These are phyloP conservation scores for Eremophila alpestris DNA, from an alignment of 2,797 vertebrate species.

Conservation along the genomic window DNA sequence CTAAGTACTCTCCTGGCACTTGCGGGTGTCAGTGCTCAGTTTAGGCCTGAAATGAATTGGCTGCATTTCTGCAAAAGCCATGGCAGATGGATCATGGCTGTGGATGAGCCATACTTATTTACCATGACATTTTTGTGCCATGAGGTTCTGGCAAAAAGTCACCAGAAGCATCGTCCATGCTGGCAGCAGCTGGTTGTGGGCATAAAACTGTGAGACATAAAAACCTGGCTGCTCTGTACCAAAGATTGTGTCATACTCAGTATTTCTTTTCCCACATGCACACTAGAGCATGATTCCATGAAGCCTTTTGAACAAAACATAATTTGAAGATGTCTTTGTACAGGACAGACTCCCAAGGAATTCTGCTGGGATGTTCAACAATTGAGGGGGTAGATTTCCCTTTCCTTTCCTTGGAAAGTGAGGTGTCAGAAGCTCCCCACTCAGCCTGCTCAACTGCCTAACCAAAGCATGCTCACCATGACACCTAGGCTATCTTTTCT, in stretches of 20 bases:
- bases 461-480: not conserved
- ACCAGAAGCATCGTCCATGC: not conserved
- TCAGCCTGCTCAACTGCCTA: not conserved
- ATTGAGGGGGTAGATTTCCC: fast-evolving
- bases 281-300: not conserved
- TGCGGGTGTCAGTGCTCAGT: fast-evolving
- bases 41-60: not conserved
- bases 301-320: not conserved
- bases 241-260: not conserved
- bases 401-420: not conserved
- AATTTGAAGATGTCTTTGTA: not conserved
- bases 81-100: not conserved
- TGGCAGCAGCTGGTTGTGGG: not conserved
- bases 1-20: not conserved
- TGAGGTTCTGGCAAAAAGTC: not conserved
- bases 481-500: not conserved
- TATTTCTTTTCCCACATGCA: fast-evolving
- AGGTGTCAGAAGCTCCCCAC: not conserved
- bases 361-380: not conserved
- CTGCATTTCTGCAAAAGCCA: not conserved
- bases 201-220: not conserved
- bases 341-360: not conserved
- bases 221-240: not conserved
- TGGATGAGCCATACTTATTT: not conserved
- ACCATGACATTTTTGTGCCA: not conserved